Evolutionary conservation across 2,888 invertebrate genomes (phyloP).

Genomic region (Perithous albicinctus): DNA sequence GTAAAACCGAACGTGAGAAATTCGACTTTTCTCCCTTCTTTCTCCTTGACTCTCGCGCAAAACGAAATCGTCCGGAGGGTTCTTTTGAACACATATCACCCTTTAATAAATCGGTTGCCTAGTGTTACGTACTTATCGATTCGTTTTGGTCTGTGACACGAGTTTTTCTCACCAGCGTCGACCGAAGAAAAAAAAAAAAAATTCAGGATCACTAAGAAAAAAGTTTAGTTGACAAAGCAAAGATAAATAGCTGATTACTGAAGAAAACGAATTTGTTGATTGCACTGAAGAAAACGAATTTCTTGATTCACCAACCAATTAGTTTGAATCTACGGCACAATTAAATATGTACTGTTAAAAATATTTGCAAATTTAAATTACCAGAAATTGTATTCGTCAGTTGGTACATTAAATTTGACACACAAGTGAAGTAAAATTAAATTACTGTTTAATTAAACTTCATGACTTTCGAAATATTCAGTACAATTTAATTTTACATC

Average conservation of each 20-base stretch:
- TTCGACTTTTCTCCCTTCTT: conserved; percentile 13
- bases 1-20: conserved; percentile 36
- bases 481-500: too few relatives aligned
- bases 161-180: neutral
- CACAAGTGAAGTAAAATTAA: too few relatives aligned
- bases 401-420: too few relatives aligned
- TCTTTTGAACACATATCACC: conserved; percentile 1
- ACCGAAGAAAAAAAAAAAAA: neutral
- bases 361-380: too few relatives aligned
- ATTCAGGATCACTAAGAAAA: neutral
- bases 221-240: neutral
- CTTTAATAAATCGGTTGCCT: neutral
- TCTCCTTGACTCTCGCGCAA: conserved; percentile 5
- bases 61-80: neutral
- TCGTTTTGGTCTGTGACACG: neutral
- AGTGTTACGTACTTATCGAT: conserved; percentile 12
- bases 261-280: neutral
- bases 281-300: neutral
- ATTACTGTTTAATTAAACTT: too few relatives aligned
- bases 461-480: too few relatives aligned
- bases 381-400: too few relatives aligned
- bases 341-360: too few relatives aligned
- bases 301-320: neutral
- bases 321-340: too few relatives aligned
- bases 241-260: neutral